Percentiles rank a stretch among this genome's conserved stretches.
phyloP scores from a whole-genome alignment of 2,797 vertebrate species.

The Rousettus madagascariensis region DNA sequence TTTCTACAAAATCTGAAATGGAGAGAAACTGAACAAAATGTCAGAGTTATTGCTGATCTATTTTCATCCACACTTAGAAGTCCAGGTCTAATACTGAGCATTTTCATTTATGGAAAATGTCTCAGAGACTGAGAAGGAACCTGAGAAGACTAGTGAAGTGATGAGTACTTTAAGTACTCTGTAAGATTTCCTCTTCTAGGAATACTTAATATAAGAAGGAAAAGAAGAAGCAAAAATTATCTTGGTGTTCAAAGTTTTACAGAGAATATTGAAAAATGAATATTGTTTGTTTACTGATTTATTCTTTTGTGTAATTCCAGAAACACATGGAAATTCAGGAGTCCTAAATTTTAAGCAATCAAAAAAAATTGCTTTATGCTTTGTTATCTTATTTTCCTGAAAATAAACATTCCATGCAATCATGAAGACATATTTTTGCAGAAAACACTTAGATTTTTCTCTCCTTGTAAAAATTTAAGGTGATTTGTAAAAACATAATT shows the following conservation, averaged over 20 bases:
- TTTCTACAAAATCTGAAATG: background rate
- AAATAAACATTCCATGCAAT: background rate
- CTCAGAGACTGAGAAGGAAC: background rate
- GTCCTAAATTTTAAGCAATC: background rate
- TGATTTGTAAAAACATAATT: background rate
- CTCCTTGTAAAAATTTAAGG: background rate
- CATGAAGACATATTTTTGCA: background rate
- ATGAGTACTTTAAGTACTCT: background rate
- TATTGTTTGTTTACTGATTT: background rate
- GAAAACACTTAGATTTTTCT: background rate
- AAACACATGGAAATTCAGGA: background rate
- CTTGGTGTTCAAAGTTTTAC: background rate
- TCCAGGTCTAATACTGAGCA: background rate
- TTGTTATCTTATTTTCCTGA: background rate
- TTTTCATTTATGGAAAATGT: background rate
- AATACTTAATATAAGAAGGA: background rate
- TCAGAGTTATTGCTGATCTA: background rate
- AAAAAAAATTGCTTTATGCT: background rate
- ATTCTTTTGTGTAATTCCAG: background rate
- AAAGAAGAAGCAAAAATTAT: background rate
- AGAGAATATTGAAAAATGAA: background rate
- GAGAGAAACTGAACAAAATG: constrained; percentile 15
- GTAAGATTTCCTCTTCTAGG: background rate
- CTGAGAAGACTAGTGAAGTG: background rate
- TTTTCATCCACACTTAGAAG: background rate